These are phyloP conservation scores for Corbicula japonica DNA, from an alignment of 2,888 invertebrate genomes.

Conservation along the genomic window DNA sequence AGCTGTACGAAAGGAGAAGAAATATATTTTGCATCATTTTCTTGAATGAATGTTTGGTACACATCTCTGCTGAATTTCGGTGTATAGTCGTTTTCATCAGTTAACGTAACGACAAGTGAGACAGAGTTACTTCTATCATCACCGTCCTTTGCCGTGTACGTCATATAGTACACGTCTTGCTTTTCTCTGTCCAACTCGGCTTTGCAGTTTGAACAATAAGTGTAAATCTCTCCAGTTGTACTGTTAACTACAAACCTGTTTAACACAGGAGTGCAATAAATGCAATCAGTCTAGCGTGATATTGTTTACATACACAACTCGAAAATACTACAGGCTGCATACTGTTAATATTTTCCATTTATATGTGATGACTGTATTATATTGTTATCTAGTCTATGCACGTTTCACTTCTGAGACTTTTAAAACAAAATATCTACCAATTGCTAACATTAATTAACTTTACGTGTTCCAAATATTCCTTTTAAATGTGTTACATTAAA, in stretches of 20 bases:
- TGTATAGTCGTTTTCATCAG: constrained; percentile 40
- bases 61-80: constrained; percentile 13
- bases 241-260: constrained; percentile 29
- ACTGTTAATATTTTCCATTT: too few species aligned
- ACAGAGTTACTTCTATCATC: constrained; percentile 8
- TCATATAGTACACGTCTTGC: constrained; percentile 23
- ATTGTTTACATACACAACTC: too few species aligned
- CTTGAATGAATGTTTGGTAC: constrained; percentile 16
- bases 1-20: constrained; percentile 17
- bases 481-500: too few species aligned
- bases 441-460: too few species aligned
- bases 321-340: too few species aligned
- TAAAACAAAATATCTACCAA: too few species aligned
- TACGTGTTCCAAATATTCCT: too few species aligned
- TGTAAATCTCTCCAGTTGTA: constrained; percentile 15
- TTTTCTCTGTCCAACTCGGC: constrained; percentile 25
- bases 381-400: too few species aligned
- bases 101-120: constrained; percentile 17
- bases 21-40: constrained; percentile 16
- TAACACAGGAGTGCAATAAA: too few species aligned
- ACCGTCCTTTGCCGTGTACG: constrained; percentile 28
- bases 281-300: too few species aligned
- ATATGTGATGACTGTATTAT: too few species aligned
- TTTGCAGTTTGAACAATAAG: constrained; percentile 1
- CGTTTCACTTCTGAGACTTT: too few species aligned